Evolutionary conservation across 1,140 invertebrate genomes (phyloP), one percentile per base, ranked within the genome.

Genomic region (Littorina saxatilis): DNA sequence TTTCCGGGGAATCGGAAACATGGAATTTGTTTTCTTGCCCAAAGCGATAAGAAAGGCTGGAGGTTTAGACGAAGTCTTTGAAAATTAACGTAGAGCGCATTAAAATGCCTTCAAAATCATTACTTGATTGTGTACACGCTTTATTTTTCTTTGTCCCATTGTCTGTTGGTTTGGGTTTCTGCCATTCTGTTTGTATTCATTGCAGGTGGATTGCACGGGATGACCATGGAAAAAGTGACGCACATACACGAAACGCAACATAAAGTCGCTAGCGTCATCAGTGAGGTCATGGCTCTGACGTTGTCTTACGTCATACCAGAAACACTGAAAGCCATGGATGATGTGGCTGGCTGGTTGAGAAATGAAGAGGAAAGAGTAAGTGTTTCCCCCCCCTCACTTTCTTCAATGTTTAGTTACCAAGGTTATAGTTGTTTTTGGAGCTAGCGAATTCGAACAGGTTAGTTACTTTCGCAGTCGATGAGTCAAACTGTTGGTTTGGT

Each of bases 291-390:
- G 70, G 70, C 43, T 13, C n/a, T 52, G 40, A 50, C 43, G 37
- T 43, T 73, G 2, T 1, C 50, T n/a, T 73, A 50, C 27, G 39
- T 52, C 9, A 43, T 50, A 13, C 43, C 70, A 13, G 70, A 52
- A 39, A 73, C 39, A 2, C 29, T 52, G 9, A 27, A 32, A 43
- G 39, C 66, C 66, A 68, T 68, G 66, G 4, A 20, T 1, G 40
- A 50, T 27, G n/a, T 73, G 20, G 15, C 43, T 50, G 70, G 70
- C 4, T 73, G 40, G 70, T 23, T 73, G 0, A 32, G 13, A n/a
- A 73, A 73, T 4, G 70, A 73, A 27, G 70, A 50, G 23, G 40
- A 52, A 32, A n/a, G 43, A 43, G 70, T 47, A n/a, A 73, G 43
- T 27, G 39, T 5, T 4, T 68, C 3, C 58, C n/a, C n/a, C n/a